These are phyloP conservation scores for Catharus bicknelli DNA, from an alignment of 2,113 vertebrate genomes.

Conservation along the genomic window DNA sequence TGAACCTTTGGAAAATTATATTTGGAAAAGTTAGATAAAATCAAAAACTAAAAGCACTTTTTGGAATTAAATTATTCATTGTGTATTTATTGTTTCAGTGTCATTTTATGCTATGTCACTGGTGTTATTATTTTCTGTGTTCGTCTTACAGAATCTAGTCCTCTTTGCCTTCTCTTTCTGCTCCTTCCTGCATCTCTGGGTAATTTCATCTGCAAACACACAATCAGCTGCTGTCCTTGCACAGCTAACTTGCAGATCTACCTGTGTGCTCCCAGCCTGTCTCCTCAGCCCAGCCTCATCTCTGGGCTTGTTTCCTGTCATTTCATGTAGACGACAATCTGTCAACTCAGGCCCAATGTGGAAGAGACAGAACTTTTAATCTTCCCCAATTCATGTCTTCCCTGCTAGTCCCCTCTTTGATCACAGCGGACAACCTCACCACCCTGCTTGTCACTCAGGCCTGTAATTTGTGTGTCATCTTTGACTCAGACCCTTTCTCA, in stretches of 20 bases:
- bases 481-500: constrained; percentile 8
- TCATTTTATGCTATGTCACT: neutral
- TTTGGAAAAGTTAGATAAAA: constrained; percentile 10
- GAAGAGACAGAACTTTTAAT: constrained; percentile 51
- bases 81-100: neutral
- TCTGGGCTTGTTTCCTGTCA: neutral
- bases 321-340: neutral
- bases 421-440: constrained; percentile 2
- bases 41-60: neutral
- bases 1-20: constrained; percentile 7
- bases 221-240: accelerated
- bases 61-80: neutral
- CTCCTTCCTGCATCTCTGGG: neutral
- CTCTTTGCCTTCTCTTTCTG: neutral
- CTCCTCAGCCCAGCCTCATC: constrained; percentile 5
- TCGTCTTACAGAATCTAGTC: neutral
- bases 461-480: constrained; percentile 37
- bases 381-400: constrained; percentile 29
- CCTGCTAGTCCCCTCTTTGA: constrained; percentile 11
- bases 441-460: constrained; percentile 30
- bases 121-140: neutral
- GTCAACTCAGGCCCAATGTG: neutral
- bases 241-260: neutral
- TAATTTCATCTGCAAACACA: neutral
- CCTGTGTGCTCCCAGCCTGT: neutral